Percentiles rank a stretch among this genome's conserved stretches.
Evolutionary conservation across 2,797 vertebrate species (phyloP).

Genomic region (Artibeus lituratus): DNA sequence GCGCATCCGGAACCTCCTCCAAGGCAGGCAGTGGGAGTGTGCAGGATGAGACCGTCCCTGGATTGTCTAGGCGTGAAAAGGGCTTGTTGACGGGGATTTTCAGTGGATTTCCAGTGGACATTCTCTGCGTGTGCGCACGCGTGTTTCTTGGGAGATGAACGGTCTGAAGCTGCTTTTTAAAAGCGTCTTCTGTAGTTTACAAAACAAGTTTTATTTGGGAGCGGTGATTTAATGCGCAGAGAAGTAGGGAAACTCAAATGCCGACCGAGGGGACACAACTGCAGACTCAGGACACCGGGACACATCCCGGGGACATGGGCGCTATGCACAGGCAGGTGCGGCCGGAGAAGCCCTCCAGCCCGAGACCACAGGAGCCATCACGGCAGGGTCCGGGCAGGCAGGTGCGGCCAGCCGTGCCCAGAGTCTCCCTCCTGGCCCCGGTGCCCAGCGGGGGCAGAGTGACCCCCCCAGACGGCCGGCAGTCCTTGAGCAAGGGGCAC

Average conservation of each 20-base stretch:
- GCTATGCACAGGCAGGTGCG: neutral
- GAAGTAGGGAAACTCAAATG: neutral
- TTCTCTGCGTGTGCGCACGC: neutral
- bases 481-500: too few relatives aligned
- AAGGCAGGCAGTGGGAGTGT: neutral
- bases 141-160: neutral
- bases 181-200: neutral
- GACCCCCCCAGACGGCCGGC: too few relatives aligned
- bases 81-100: neutral
- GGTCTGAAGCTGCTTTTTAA: neutral
- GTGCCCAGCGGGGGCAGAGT: too few relatives aligned
- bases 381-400: fast-evolving
- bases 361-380: neutral
- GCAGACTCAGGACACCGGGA: neutral
- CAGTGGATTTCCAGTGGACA: neutral
- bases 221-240: neutral
- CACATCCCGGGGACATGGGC: neutral
- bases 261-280: neutral
- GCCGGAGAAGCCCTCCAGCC: too few relatives aligned
- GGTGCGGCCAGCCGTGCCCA: too few relatives aligned
- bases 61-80: slow-evolving; percentile 27
- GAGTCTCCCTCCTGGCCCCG: too few relatives aligned
- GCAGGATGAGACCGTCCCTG: neutral
- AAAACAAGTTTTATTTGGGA: neutral
- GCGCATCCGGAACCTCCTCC: neutral